A percentile compares a stretch with the other conserved stretches of the same genome.
phyloP scores from a whole-genome alignment of 2,888 invertebrate species.

The Drosophila macrospina region DNA sequence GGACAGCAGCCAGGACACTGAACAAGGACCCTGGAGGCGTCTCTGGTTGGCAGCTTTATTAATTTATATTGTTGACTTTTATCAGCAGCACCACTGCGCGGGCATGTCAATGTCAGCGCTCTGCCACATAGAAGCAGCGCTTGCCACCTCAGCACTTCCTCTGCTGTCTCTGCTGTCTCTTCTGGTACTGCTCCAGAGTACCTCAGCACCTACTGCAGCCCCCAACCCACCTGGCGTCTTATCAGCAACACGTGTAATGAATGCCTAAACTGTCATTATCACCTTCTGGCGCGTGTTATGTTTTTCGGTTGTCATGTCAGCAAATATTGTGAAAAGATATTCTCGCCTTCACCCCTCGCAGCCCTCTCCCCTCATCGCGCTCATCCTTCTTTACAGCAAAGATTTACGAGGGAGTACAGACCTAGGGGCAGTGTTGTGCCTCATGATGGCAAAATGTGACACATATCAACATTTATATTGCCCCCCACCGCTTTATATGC shows the following conservation, averaged over 20 bases:
- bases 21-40: slow-evolving; percentile 61
- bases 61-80: slow-evolving; percentile 82
- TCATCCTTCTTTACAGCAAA: background rate
- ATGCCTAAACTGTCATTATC: slow-evolving; percentile 82
- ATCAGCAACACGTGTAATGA: slow-evolving; percentile 82
- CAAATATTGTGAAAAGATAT: slow-evolving; percentile 78
- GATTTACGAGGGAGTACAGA: slow-evolving; percentile 54
- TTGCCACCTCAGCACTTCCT: slow-evolving; percentile 1
- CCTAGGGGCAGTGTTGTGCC: slow-evolving; percentile 43
- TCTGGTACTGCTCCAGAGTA: slow-evolving; percentile 3
- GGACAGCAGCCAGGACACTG: slow-evolving; percentile 56
- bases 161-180: background rate
- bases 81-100: slow-evolving; percentile 65
- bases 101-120: slow-evolving; percentile 68
- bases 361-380: background rate
- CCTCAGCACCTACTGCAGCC: slow-evolving; percentile 5
- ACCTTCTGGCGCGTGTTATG: slow-evolving; percentile 72
- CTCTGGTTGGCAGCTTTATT: slow-evolving; percentile 75
- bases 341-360: slow-evolving; percentile 18
- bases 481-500: slow-evolving; percentile 13
- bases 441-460: slow-evolving; percentile 64
- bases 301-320: slow-evolving; percentile 80
- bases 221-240: slow-evolving; percentile 54
- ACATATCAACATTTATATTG: slow-evolving; percentile 74
- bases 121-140: slow-evolving; percentile 21